Conservation (phyloP, 2,797 vertebrate genomes). For the Amphiprion clarkii region DNA sequence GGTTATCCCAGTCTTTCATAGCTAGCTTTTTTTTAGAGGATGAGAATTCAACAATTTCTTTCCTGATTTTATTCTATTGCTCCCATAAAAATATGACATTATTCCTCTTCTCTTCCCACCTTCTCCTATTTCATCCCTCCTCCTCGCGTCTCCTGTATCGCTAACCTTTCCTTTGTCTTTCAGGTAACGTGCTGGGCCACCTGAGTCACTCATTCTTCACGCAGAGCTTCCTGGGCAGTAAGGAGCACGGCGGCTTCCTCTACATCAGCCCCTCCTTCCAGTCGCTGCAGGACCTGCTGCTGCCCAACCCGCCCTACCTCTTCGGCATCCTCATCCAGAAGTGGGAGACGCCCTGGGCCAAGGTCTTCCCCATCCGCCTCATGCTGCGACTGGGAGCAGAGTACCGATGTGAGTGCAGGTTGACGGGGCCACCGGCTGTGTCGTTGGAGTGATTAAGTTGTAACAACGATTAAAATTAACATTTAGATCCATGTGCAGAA, state of each 20-base stretch:
- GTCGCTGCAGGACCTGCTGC: slow-evolving; percentile 95
- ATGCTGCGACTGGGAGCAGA: slow-evolving; percentile 98
- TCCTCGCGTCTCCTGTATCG: slow-evolving; percentile 3
- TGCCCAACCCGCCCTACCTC: slow-evolving; percentile 95
- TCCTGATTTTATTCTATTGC: neutral
- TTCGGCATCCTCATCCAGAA: slow-evolving; percentile 99
- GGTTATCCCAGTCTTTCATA: slow-evolving; percentile 29
- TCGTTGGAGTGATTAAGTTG: neutral
- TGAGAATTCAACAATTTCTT: neutral
- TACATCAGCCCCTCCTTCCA: slow-evolving; percentile 96
- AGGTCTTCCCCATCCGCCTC: slow-evolving; percentile 97
- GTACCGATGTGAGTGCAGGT: slow-evolving; percentile 92
- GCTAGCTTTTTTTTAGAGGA: neutral
- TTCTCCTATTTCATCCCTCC: slow-evolving; percentile 4
- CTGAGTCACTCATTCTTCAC: slow-evolving; percentile 98
- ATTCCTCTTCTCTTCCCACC: neutral
- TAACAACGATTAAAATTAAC: neutral
- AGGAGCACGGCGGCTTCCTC: slow-evolving; percentile 97
- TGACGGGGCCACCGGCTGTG: too few species aligned
- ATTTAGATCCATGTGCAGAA: neutral
- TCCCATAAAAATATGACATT: neutral
- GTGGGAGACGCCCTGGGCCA: slow-evolving; percentile 99
- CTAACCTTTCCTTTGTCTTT: slow-evolving; percentile 16
- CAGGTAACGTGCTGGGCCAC: slow-evolving; percentile 94
- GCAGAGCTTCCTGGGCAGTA: slow-evolving; percentile 97